phyloP scores from a whole-genome alignment of 2,888 invertebrate genomes.

The Athalia rosae region DNA sequence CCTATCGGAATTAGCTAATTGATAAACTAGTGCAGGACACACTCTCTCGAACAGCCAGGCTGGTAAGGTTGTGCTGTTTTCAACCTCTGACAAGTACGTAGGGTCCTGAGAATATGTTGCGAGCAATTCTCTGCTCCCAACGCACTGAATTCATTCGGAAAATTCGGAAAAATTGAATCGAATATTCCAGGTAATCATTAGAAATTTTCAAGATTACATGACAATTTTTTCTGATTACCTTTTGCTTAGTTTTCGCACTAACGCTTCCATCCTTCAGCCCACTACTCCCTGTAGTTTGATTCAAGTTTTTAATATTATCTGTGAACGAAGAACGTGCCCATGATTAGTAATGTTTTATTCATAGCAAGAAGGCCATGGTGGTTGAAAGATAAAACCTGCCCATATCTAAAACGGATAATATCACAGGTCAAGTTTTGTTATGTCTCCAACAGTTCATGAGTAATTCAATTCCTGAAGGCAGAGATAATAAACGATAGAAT shows the following conservation, averaged over 20 bases:
- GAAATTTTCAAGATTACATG: neutral
- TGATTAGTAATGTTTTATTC: neutral
- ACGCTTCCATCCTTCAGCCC: constrained; percentile 51
- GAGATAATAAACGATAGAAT: neutral
- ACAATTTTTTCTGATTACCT: constrained; percentile 50
- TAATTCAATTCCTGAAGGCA: neutral
- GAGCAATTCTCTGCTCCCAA: constrained; percentile 67
- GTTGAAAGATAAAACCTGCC: neutral
- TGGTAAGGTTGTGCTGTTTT: constrained; percentile 63
- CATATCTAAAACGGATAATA: neutral
- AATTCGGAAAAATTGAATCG: constrained; percentile 11
- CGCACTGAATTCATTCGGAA: constrained; percentile 61
- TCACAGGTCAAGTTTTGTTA: neutral
- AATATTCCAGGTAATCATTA: neutral
- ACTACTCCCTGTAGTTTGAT: neutral
- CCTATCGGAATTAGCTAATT: constrained; percentile 77
- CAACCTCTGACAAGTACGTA: constrained; percentile 58
- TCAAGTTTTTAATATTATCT: constrained; percentile 52
- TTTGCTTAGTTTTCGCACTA: constrained; percentile 50
- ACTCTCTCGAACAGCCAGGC: constrained; percentile 74
- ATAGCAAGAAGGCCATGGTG: neutral
- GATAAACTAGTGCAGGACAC: constrained; percentile 83
- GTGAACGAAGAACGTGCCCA: constrained; percentile 35
- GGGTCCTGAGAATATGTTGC: constrained; percentile 61
- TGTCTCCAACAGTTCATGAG: neutral